Base-by-base conservation (phyloP, 2,113 vertebrate species). In the Zosterops borbonicus region DNA sequence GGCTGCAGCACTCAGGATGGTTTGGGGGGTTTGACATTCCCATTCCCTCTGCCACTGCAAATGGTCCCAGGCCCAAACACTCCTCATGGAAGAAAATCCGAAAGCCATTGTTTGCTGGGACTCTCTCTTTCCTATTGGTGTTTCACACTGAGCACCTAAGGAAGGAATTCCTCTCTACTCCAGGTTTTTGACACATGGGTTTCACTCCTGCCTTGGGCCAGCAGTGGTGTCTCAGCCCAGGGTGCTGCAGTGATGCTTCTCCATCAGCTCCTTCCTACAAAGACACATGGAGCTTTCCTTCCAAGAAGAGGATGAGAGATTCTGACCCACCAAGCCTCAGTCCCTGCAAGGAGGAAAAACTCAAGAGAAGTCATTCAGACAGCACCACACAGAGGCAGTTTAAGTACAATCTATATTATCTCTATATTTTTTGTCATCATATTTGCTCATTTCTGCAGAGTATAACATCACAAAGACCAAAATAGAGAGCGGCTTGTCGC, bases 391-490 rank as follows among this genome's bases (percentile, higher is more conserved):
- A 90, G 79, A 95, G 63, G 42, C 97, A 87, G 81, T 76, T 96
- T 81, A 92, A 94, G 69, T 98, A 98, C 96, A 97, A 98, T 98
- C 97, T 98, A 97, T 97, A 98, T 98, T 97, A 95, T 98, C 96
- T 98, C 97, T 97, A 97, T 97, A 96, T 89, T 89, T 83, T 97
- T 95, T 97, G 94, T 97, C 95, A 89, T 96, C 96, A 92, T 97
- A 97, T 96, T 97, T 97, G 97, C 95, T 98, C 97, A 95, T 97
- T 97, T 97, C 97, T 96, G 96, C 95, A 29, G 97, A 97, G 92
- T 96, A 96, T 97, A 98, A 98, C 91, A 44, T 98, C 97, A 98
- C 97, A 96, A 98, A 97, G 97, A 98, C 97, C 97, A 98, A 98
- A 98, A 98, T 96, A 98, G 98, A 98, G 97, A 96, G 97, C 41